phyloP scores from a whole-genome alignment of 2,113 vertebrate species.

The Lates calcarifer region DNA sequence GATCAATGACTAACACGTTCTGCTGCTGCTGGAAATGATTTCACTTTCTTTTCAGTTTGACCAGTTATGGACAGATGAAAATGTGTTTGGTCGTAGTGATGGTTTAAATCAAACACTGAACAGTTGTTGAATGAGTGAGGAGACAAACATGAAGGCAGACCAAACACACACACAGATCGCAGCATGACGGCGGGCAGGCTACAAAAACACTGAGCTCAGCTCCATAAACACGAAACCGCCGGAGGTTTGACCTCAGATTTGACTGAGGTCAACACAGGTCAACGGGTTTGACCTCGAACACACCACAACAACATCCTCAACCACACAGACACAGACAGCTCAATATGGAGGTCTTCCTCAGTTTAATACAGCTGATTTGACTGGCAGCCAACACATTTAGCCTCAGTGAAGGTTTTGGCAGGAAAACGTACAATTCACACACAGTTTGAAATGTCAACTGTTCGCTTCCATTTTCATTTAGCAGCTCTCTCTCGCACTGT shows the following conservation, averaged over 20 bases:
- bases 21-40: too few relatives aligned
- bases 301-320: neutral
- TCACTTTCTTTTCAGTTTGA: too few relatives aligned
- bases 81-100: too few relatives aligned
- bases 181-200: neutral
- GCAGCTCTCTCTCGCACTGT: neutral
- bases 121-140: neutral
- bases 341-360: neutral
- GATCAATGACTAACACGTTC: too few relatives aligned
- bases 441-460: too few relatives aligned
- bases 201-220: neutral
- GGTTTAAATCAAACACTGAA: neutral
- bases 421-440: too few relatives aligned
- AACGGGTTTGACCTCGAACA: slow-evolving; percentile 24
- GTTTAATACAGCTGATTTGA: neutral
- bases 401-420: too few relatives aligned
- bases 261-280: slow-evolving; percentile 37
- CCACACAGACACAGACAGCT: neutral
- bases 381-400: too few relatives aligned
- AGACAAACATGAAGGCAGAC: neutral
- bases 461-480: too few relatives aligned
- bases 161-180: neutral
- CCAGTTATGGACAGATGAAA: too few relatives aligned
- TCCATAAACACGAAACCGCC: neutral
- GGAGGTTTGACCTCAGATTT: slow-evolving; percentile 33